A percentile compares a stretch with the other conserved stretches of the same genome.
Evolutionary conservation across 2,113 vertebrate species (phyloP).

Genomic region (Carettochelys insculpta): DNA sequence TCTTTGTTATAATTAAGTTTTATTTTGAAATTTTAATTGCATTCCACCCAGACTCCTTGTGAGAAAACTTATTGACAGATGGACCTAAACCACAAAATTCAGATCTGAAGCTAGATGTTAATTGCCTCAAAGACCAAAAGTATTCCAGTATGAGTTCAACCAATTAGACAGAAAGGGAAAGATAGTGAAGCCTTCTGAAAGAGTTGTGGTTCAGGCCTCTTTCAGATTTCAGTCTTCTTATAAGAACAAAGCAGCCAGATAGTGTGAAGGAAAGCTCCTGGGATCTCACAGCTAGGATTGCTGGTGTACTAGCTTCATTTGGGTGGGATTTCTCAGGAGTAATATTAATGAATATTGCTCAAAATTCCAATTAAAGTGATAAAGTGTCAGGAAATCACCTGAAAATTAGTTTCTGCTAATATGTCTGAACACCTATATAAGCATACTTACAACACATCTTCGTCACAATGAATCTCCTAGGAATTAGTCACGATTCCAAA

Average conservation of each 20-base stretch:
- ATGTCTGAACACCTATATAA: slow-evolving; percentile 55
- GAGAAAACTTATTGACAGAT: not conserved
- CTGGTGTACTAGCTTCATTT: not conserved
- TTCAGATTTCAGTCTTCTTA: not conserved
- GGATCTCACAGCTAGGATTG: not conserved
- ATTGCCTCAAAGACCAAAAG: not conserved
- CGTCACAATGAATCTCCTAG: slow-evolving; percentile 25
- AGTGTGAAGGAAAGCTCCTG: not conserved
- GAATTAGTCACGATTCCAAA: slow-evolving; percentile 47
- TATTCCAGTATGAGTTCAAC: not conserved
- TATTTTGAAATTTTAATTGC: not conserved
- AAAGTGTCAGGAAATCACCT: not conserved
- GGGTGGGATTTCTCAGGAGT: not conserved
- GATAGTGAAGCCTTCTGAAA: not conserved
- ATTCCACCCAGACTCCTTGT: not conserved
- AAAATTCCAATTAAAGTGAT: not conserved
- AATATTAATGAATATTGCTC: slow-evolving; percentile 2
- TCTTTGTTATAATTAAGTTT: not conserved
- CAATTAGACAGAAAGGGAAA: rapidly evolving
- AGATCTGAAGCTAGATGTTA: rapidly evolving
- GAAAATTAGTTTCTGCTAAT: slow-evolving; percentile 10
- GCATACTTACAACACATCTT: slow-evolving; percentile 38
- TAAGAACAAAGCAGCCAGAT: not conserved
- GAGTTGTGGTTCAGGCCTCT: not conserved
- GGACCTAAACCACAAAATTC: not conserved